phyloP scores from a whole-genome alignment of 1,140 invertebrate genomes.

The Limonius californicus region DNA sequence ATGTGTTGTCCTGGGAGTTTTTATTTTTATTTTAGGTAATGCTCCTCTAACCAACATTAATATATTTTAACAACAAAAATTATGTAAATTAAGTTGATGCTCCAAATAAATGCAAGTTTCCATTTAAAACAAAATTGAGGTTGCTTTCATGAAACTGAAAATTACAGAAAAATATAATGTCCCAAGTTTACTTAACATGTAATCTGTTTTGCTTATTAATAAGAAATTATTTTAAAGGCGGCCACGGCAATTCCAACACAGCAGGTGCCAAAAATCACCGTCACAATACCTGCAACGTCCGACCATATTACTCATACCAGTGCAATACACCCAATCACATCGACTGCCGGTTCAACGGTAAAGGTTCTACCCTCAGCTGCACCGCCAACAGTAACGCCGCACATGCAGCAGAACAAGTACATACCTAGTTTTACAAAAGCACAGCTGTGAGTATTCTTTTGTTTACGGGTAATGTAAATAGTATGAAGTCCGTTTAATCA shows the following conservation, averaged over 20 bases:
- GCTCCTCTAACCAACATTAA: no score
- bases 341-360: not conserved
- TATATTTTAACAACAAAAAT: no score
- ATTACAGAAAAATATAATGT: no score
- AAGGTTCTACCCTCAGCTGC: not conserved
- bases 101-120: no score
- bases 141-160: no score
- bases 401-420: conserved; percentile 29
- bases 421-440: conserved; percentile 25
- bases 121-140: no score
- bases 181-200: no score
- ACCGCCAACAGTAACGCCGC: conserved; percentile 28
- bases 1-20: no score
- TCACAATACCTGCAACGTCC: not conserved
- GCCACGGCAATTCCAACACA: not conserved
- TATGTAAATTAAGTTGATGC: no score
- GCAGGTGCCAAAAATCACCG: not conserved
- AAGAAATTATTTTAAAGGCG: not conserved
- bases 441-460: conserved; percentile 29
- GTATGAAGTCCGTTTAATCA: conserved; percentile 17
- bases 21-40: no score
- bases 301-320: conserved; percentile 11
- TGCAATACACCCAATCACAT: not conserved
- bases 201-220: no score
- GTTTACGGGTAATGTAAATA: no score